Conservation (phyloP, 2,888 invertebrate genomes). For the Dicyrtomina minuta region DNA sequence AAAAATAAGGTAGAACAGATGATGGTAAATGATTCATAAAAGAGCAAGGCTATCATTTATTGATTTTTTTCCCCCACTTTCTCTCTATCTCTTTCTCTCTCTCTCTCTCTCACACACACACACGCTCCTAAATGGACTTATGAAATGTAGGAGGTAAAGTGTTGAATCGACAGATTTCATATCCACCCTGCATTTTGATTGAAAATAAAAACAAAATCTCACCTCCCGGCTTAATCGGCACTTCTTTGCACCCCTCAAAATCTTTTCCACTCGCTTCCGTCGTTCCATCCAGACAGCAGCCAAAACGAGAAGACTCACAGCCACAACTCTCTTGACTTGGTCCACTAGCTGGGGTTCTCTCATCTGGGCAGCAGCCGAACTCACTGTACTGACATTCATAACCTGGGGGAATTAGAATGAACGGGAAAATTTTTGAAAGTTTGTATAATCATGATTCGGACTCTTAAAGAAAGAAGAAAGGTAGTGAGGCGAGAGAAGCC, state of each 20-base stretch:
- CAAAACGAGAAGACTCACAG: constrained; percentile 74
- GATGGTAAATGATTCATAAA: constrained; percentile 18
- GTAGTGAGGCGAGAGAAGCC: background rate
- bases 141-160: constrained; percentile 8
- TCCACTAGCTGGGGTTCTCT: constrained; percentile 75
- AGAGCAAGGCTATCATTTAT: constrained; percentile 21
- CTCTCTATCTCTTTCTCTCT: background rate
- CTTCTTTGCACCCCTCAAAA: constrained; percentile 78
- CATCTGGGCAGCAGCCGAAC: constrained; percentile 83
- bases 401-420: constrained; percentile 59
- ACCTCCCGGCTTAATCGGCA: constrained; percentile 70
- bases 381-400: constrained; percentile 76
- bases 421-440: too few relatives aligned
- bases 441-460: too few relatives aligned
- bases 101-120: background rate
- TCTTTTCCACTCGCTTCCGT: constrained; percentile 77
- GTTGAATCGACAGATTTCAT: constrained; percentile 16
- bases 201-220: constrained; percentile 26
- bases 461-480: too few relatives aligned
- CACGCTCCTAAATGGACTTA: constrained; percentile 5
- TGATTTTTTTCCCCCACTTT: constrained; percentile 8
- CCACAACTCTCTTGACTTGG: constrained; percentile 76
- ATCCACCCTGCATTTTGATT: background rate
- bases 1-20: background rate
- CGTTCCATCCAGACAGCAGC: constrained; percentile 82